Evolutionary conservation across 2,113 vertebrate species (phyloP), one percentile per base, ranked within the genome.

Genomic region (Proterorhinus semilunaris): DNA sequence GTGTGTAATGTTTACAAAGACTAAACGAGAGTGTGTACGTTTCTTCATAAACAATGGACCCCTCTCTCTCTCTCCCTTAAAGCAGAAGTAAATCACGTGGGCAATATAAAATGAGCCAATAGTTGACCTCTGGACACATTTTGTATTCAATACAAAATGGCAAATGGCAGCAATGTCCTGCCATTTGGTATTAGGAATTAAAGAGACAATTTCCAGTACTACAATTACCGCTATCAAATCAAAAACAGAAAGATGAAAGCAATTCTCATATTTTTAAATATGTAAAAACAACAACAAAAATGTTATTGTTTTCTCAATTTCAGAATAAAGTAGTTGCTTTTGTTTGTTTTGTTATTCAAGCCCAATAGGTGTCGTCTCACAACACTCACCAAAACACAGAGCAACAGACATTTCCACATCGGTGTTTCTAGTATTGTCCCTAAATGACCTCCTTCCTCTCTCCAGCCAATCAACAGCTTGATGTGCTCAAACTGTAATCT

Each of bases 401-500:
- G 27, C 12, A 36, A 17, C 16, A 64, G 5, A 57, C 3, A 43
- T 5, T 64, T 49, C 49, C 13, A 47, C 43, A 21, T 57, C 43
- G 49, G 51, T 5, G 61, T 62, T 78, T 69, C 4, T 69, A 50
- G 63, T 48, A 11, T n/a, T 74, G 72, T 82, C 69, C 71, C 45
- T 21, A 51, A 10, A 3, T 74, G 48, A 81, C 71, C 79, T 58
- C 52, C 48, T 27, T 52, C 13, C 66, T 62, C 67, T 66, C 69
- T 63, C 58, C 58, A 49, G 48, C 16, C 66, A 84, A 66, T 74
- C 69, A 75, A 71, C 74, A 78, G 71, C 68, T 53, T 68, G 69
- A 81, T 82, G 72, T 64, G 65, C 77, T 85, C 78, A 76, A 79
- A 74, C 74, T 85, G 69, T 83, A 76, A 86, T 76, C 74, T 66